Percentiles rank a stretch among this genome's conserved stretches.
phyloP scores from a whole-genome alignment of 2,797 vertebrate genomes.

The Amblyopsis hoosieri region DNA sequence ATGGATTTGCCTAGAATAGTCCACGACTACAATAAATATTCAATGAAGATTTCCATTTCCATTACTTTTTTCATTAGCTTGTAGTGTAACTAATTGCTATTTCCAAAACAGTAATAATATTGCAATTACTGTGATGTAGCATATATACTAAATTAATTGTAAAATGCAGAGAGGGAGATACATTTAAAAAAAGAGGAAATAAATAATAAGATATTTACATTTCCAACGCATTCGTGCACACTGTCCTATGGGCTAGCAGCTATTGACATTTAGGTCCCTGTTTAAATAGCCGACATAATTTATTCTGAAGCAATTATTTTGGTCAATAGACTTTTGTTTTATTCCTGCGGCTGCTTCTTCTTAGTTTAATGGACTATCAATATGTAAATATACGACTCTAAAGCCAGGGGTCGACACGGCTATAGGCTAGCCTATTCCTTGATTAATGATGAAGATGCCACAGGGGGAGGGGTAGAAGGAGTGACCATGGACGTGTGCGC shows the following conservation, averaged over 20 bases:
- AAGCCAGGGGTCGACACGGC: slow-evolving; percentile 45
- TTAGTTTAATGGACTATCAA: slow-evolving; percentile 10
- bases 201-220: not conserved
- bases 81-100: too few relatives aligned
- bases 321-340: not conserved
- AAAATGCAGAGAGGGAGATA: not conserved
- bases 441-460: slow-evolving; percentile 24
- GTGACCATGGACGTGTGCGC: slow-evolving; percentile 19
- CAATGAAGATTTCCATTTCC: too few relatives aligned
- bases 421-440: slow-evolving; percentile 49
- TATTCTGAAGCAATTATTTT: slow-evolving; percentile 25
- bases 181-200: not conserved
- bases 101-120: too few relatives aligned
- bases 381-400: slow-evolving; percentile 21
- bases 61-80: too few relatives aligned
- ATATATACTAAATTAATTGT: too few relatives aligned
- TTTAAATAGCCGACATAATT: slow-evolving; percentile 4
- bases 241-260: not conserved
- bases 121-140: too few relatives aligned
- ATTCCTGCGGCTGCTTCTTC: not conserved
- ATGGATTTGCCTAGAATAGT: too few relatives aligned
- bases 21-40: too few relatives aligned
- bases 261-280: slow-evolving; percentile 49
- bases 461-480: slow-evolving; percentile 10
- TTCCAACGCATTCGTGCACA: too few relatives aligned